Evolutionary conservation across 2,113 vertebrate genomes (phyloP).

Genomic region (Hirundichthys speculiger): DNA sequence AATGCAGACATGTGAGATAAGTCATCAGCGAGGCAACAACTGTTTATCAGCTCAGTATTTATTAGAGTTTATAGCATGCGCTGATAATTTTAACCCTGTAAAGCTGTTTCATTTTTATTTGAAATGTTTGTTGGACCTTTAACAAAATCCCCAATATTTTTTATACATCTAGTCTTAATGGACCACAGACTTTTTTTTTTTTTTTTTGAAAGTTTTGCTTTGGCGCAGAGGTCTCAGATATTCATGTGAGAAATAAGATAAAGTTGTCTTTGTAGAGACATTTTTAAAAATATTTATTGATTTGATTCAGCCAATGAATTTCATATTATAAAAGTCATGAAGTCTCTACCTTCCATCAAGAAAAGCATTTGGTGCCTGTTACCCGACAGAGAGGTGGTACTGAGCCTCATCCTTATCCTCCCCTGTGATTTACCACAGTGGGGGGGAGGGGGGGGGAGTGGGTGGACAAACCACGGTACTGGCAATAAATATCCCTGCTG

Average conservation of each 20-base stretch:
- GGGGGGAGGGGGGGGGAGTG: constrained; percentile 33
- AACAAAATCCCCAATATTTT: no score
- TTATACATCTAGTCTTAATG: no score
- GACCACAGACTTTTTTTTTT: no score
- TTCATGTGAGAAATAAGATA: no score
- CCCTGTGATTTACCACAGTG: constrained; percentile 74
- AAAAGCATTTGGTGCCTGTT: constrained; percentile 59
- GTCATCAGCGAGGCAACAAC: constrained; percentile 4
- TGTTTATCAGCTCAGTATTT: constrained; percentile 13
- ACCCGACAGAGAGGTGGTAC: constrained; percentile 59
- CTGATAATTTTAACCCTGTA: constrained; percentile 27
- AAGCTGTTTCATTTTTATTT: no score
- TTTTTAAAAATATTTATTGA: constrained; percentile 54
- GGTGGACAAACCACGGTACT: constrained; percentile 55
- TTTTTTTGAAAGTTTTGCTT: no score
- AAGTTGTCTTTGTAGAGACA: no score
- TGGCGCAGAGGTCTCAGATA: no score
- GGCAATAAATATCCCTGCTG: constrained; percentile 70
- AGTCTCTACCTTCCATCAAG: constrained; percentile 54
- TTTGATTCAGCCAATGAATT: constrained; percentile 51
- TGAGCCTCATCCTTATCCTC: constrained; percentile 52
- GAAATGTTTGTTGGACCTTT: no score
- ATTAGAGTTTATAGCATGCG: constrained; percentile 26
- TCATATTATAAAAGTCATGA: no score
- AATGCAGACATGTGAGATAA: constrained; percentile 19